phyloP scores from a whole-genome alignment of 2,113 vertebrate genomes.

The Ophthalmotilapia sp. region DNA sequence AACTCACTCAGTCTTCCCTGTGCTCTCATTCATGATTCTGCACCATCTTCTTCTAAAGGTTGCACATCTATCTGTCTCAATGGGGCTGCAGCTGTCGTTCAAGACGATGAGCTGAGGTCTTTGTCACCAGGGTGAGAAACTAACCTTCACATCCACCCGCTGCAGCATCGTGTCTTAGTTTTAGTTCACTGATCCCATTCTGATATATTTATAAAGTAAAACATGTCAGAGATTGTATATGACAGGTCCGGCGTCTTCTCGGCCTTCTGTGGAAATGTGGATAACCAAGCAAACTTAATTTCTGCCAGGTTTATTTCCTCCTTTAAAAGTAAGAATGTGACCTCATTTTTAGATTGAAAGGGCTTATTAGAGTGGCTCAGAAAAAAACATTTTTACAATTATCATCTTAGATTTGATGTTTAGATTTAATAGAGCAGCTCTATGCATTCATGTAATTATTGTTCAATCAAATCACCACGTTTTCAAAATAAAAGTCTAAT shows the following conservation, averaged over 20 bases:
- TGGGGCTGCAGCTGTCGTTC: background rate
- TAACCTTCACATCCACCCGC: background rate
- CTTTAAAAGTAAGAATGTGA: background rate
- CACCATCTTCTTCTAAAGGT: slow-evolving; percentile 9
- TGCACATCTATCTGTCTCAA: slow-evolving; percentile 4
- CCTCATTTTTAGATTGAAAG: background rate
- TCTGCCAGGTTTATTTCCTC: background rate
- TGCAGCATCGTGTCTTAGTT: background rate
- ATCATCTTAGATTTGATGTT: background rate
- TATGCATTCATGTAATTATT: background rate
- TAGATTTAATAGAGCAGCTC: background rate
- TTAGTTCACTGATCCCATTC: background rate
- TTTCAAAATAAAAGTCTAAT: background rate
- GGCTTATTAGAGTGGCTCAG: background rate
- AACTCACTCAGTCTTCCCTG: slow-evolving; percentile 20
- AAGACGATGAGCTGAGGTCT: background rate
- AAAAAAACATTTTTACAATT: background rate
- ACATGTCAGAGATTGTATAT: background rate
- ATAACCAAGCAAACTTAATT: background rate
- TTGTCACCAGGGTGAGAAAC: background rate
- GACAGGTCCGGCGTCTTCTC: background rate
- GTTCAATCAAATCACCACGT: background rate
- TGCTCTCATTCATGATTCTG: background rate
- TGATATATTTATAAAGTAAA: background rate
- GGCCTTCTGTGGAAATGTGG: background rate